These are phyloP conservation scores for Patiria miniata DNA, from an alignment of 35 echinoderm and acorn worm species.

Conservation along the genomic window DNA sequence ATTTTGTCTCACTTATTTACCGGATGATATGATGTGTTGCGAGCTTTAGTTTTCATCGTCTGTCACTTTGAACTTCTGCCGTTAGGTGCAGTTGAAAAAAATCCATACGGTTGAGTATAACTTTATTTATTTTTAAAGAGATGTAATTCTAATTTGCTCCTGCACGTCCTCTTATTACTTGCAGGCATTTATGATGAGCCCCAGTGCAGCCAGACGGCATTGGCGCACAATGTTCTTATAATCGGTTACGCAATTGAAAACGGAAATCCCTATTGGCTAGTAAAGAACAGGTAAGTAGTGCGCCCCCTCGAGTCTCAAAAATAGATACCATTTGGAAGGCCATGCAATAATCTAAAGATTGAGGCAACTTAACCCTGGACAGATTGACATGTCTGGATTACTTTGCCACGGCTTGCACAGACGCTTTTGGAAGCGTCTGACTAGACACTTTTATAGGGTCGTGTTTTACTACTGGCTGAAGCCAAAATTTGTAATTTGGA, in stretches of 20 bases:
- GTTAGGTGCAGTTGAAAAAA: neutral
- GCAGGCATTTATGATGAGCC: conserved; percentile 85
- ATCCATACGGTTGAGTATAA: neutral
- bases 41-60: neutral
- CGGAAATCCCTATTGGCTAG: conserved; percentile 83
- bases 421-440: neutral
- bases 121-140: neutral
- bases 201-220: conserved; percentile 59
- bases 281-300: conserved; percentile 88
- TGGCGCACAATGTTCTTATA: conserved; percentile 89
- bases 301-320: neutral
- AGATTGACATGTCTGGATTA: neutral
- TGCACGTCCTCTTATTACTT: neutral
- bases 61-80: neutral
- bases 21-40: neutral
- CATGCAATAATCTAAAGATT: neutral
- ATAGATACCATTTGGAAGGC: neutral
- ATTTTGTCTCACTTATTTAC: neutral
- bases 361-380: neutral
- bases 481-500: neutral
- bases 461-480: neutral
- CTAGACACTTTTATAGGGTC: neutral
- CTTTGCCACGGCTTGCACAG: too few relatives aligned
- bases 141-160: neutral
- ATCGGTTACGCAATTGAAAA: conserved; percentile 78